Evolutionary conservation across 2,888 invertebrate genomes (phyloP).

Genomic region (Emmelina monodactyla): DNA sequence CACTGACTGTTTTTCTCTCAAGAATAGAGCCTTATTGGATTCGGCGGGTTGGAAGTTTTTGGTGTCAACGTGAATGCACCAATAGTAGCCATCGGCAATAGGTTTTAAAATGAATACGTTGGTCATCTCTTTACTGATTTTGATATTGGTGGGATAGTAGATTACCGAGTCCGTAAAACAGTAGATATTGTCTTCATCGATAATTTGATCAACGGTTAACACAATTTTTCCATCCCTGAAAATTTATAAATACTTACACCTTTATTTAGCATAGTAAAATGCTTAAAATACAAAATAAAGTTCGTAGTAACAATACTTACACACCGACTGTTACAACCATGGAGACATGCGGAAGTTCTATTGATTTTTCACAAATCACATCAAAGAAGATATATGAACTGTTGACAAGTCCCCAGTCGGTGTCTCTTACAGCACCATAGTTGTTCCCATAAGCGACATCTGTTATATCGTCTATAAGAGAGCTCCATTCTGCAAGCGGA

Average conservation of each 20-base stretch:
- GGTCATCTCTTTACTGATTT: slow-evolving; percentile 20
- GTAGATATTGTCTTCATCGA: slow-evolving; percentile 26
- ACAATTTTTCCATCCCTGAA: slow-evolving; percentile 35
- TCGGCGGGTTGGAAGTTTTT: slow-evolving; percentile 26
- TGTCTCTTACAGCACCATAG: too few species aligned
- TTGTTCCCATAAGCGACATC: too few species aligned
- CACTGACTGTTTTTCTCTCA: slow-evolving; percentile 31
- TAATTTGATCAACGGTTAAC: slow-evolving; percentile 24
- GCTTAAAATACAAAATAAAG: background rate
- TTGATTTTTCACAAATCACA: slow-evolving; percentile 44
- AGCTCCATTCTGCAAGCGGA: too few species aligned
- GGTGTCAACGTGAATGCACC: slow-evolving; percentile 42
- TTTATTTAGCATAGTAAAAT: background rate
- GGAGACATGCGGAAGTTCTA: slow-evolving; percentile 25
- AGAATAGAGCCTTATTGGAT: slow-evolving; percentile 38
- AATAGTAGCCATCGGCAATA: slow-evolving; percentile 44
- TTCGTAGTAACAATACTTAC: slow-evolving; percentile 24
- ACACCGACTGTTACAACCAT: slow-evolving; percentile 27
- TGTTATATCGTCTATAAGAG: too few species aligned
- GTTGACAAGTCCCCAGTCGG: slow-evolving; percentile 48
- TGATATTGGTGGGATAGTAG: slow-evolving; percentile 30
- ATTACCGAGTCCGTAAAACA: slow-evolving; percentile 47
- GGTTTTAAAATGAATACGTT: slow-evolving; percentile 28
- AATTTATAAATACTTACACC: slow-evolving; percentile 9
- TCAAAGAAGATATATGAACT: slow-evolving; percentile 36